Percentiles rank a stretch among this genome's conserved stretches.
Conservation (phyloP, 2,888 invertebrate genomes). For the Drosophila nr. perissopoda region DNA sequence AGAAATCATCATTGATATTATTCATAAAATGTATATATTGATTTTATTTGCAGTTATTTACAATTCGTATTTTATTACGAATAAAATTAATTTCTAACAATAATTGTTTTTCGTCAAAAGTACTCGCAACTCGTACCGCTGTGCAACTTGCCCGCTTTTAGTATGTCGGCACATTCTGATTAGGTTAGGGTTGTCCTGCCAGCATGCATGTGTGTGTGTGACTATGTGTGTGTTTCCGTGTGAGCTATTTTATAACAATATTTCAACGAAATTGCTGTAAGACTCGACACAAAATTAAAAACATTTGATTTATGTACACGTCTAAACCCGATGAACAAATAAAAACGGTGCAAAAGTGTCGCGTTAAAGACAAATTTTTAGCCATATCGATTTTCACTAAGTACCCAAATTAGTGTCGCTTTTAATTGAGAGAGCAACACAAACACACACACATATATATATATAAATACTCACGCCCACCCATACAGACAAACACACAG, state of each 20-base stretch:
- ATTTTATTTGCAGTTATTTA: background rate
- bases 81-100: background rate
- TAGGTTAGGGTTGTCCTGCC: constrained; percentile 72
- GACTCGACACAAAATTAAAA: constrained; percentile 4
- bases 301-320: background rate
- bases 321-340: background rate
- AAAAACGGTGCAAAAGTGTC: constrained; percentile 13
- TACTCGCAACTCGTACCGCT: constrained; percentile 20
- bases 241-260: constrained; percentile 41
- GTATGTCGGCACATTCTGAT: constrained; percentile 64
- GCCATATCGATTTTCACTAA: constrained; percentile 73
- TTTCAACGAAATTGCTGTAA: constrained; percentile 18
- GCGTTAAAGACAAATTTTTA: constrained; percentile 31
- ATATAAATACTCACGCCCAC: constrained; percentile 18
- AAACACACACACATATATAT: constrained; percentile 8
- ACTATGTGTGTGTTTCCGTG: constrained; percentile 14
- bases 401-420: constrained; percentile 58
- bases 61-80: background rate
- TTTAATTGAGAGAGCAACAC: constrained; percentile 62
- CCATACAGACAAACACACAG: constrained; percentile 6
- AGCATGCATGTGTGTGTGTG: constrained; percentile 25
- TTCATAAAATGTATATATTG: background rate
- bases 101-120: background rate
- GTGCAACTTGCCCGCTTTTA: constrained; percentile 38
- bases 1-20: background rate